Conservation (phyloP, 2,797 vertebrate genomes). For the Alca torda region DNA sequence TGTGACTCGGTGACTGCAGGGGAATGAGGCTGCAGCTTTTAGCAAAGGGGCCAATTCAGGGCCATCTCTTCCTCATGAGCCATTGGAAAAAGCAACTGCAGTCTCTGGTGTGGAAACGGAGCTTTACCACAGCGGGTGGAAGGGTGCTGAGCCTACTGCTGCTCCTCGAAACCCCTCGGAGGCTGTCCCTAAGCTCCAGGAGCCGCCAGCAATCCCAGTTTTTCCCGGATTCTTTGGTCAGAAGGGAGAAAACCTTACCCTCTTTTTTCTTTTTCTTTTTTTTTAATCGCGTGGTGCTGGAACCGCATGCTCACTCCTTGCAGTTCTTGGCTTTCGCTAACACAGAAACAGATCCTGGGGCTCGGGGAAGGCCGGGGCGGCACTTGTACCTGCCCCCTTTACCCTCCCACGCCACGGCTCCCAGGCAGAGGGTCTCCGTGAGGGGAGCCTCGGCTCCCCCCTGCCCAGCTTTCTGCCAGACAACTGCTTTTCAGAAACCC, state of each 20-base stretch:
- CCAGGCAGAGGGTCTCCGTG: not conserved
- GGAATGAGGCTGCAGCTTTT: not conserved
- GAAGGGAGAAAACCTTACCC: not conserved
- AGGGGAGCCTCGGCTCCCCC: not conserved
- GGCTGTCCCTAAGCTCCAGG: not conserved
- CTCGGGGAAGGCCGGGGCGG: not conserved
- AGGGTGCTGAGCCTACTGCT: not conserved
- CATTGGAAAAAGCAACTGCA: not conserved
- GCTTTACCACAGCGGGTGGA: not conserved
- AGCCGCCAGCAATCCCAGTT: not conserved
- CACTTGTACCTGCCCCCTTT: not conserved
- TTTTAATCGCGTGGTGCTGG: not conserved
- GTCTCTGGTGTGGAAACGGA: not conserved
- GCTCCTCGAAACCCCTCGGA: not conserved
- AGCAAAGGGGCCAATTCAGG: not conserved
- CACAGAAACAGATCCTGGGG: not conserved
- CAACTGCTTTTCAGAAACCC: slow-evolving; percentile 16
- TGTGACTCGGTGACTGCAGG: not conserved
- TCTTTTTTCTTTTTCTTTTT: not conserved
- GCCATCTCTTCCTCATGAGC: not conserved
- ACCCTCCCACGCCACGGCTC: not conserved
- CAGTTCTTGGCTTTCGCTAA: not conserved
- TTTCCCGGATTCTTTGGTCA: not conserved
- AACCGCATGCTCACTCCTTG: not conserved
- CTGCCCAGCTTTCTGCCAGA: not conserved